Evolutionary conservation across 1,140 invertebrate genomes (phyloP), one percentile per base, ranked within the genome.

Genomic region (Micrasema minimum): DNA sequence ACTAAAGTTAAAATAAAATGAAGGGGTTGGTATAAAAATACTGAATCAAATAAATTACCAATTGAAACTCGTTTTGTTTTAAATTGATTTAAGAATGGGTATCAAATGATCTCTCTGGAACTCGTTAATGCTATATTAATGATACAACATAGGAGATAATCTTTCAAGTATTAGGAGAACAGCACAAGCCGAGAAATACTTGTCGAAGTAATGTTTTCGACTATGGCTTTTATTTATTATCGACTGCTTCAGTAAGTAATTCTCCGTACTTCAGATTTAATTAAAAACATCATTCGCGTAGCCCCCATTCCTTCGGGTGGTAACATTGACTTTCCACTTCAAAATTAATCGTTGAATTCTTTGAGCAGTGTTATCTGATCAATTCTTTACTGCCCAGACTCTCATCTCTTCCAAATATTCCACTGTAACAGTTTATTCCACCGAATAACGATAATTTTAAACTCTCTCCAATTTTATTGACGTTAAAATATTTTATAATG

Each of bases 271-370:
- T 69, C 64, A 71, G 69, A 74, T 74, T 74, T 74, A 74, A 74
- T 74, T 74, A 74, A 74, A 74, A 74, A 74, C 72, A 74, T 74
- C 72, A 74, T 74, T 64, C 72, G 53, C 57, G 53, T 43, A 26
- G 6, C 48, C 57, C n/a, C n/a, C n/a, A n/a, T n/a, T n/a, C 12
- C 65, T 53, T 35, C 23, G 26, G 31, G 46, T 41, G 38, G 48
- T 41, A 61, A 50, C 70, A 62, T 67, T 62, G 55, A 53, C 64
- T 65, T 59, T 43, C 72, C 72, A 71, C 72, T 74, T 53, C 46
- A 74, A 64, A 74, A 74, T 71, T 74, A 74, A 74, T 74, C 72
- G 70, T 50, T 22, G 71, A 74, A 71, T 74, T 74, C 72, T 74
- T 74, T 65, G 65, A 51, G 64, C 55, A 67, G 71, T 71, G 72